Conservation (phyloP, 2,888 invertebrate species). For the Hydrotaea cyrtoneurina region DNA sequence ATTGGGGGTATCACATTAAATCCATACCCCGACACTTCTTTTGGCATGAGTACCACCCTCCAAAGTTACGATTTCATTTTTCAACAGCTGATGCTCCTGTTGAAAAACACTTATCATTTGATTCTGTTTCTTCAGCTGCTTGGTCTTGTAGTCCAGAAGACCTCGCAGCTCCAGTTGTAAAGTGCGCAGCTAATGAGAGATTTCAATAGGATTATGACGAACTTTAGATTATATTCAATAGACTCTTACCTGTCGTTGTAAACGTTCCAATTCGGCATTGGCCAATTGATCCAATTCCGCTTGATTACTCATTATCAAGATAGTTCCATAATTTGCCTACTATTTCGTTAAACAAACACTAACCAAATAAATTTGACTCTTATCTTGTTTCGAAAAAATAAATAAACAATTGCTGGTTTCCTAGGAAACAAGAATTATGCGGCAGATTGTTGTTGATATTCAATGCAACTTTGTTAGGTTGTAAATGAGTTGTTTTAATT, state of each 20-base stretch:
- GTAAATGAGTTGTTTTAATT: too few species aligned
- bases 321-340: background rate
- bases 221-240: background rate
- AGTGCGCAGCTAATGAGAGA: slow-evolving; percentile 72
- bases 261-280: slow-evolving; percentile 87
- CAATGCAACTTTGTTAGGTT: too few species aligned
- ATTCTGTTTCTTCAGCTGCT: slow-evolving; percentile 78
- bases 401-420: slow-evolving; percentile 12
- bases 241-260: slow-evolving; percentile 86
- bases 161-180: slow-evolving; percentile 76
- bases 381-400: background rate
- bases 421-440: slow-evolving; percentile 33
- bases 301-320: slow-evolving; percentile 82
- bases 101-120: slow-evolving; percentile 78
- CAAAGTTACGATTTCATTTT: slow-evolving; percentile 75
- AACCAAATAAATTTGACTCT: background rate
- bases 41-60: slow-evolving; percentile 78
- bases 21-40: slow-evolving; percentile 73
- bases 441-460: too few species aligned
- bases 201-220: background rate
- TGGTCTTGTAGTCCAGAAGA: slow-evolving; percentile 77
- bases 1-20: background rate
- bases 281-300: slow-evolving; percentile 89
- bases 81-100: slow-evolving; percentile 76
- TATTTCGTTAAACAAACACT: background rate